A percentile compares a stretch with the other conserved stretches of the same genome.
Conservation (phyloP, 2,113 vertebrate genomes). For the Gnathonemus echidnorhynchus region DNA sequence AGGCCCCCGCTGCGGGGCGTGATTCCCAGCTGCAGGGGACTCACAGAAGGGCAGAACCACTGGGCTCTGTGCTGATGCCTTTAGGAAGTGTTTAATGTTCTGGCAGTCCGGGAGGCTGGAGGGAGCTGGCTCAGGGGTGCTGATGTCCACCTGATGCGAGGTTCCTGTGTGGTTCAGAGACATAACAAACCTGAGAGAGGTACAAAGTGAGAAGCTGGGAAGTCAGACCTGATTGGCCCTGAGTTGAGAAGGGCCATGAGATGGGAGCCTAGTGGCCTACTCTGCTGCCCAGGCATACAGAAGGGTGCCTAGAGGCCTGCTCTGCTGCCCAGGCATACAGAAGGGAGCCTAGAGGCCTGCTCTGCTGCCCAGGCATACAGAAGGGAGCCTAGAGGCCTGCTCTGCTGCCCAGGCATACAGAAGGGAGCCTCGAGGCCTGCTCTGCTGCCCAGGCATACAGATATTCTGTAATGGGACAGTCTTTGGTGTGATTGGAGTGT, state of each 20-base stretch:
- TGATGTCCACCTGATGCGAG: too few species aligned
- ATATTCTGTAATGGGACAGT: not conserved
- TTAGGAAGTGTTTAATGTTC: slow-evolving; percentile 16
- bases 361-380: not conserved
- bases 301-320: not conserved
- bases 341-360: not conserved
- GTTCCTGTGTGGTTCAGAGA: too few species aligned
- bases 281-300: not conserved
- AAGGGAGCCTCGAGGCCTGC: not conserved
- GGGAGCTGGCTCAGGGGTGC: not conserved
- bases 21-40: not conserved
- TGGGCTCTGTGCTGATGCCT: not conserved
- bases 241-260: not conserved
- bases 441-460: not conserved
- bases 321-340: too few species aligned
- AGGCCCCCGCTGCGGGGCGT: not conserved
- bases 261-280: not conserved
- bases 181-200: too few species aligned
- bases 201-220: not conserved
- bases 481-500: too few species aligned
- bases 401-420: not conserved
- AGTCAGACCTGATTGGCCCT: not conserved
- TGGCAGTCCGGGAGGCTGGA: not conserved
- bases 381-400: too few species aligned
- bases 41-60: not conserved